Percentiles rank a stretch among this genome's conserved stretches.
Conservation (phyloP, 2,113 vertebrate genomes). For the Oplegnathus fasciatus region DNA sequence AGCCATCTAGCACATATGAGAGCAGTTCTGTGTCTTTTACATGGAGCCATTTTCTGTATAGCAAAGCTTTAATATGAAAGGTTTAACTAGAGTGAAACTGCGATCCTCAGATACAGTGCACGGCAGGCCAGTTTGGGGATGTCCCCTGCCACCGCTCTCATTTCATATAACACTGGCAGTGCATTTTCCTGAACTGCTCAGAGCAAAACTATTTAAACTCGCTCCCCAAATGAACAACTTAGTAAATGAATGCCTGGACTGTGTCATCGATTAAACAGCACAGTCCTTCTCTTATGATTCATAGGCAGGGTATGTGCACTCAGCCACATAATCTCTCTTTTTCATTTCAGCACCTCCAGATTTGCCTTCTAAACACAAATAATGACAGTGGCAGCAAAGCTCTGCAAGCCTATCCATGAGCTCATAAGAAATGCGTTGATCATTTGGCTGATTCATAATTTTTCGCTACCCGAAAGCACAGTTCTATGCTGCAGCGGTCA, state of each 20-base stretch:
- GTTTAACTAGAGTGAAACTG: slow-evolving; percentile 39
- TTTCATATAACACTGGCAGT: slow-evolving; percentile 53
- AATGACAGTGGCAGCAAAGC: slow-evolving; percentile 74
- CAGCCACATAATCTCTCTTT: slow-evolving; percentile 79
- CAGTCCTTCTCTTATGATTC: slow-evolving; percentile 70
- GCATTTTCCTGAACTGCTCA: slow-evolving; percentile 64
- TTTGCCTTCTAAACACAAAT: slow-evolving; percentile 80
- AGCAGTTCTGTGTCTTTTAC: slow-evolving; percentile 11
- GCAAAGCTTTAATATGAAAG: slow-evolving; percentile 38
- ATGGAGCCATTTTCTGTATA: slow-evolving; percentile 19
- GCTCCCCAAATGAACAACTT: slow-evolving; percentile 67
- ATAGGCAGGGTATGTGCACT: slow-evolving; percentile 66
- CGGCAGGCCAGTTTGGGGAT: slow-evolving; percentile 12
- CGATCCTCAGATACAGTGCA: background rate
- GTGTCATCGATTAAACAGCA: slow-evolving; percentile 78
- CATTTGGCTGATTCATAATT: slow-evolving; percentile 74
- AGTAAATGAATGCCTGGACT: slow-evolving; percentile 69
- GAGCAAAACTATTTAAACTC: slow-evolving; percentile 72
- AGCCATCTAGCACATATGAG: background rate
- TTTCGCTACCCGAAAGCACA: slow-evolving; percentile 44
- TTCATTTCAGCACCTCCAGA: slow-evolving; percentile 79
- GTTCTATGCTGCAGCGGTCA: slow-evolving; percentile 34
- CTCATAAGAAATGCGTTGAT: slow-evolving; percentile 62
- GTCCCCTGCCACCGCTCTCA: slow-evolving; percentile 59
- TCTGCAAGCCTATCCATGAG: slow-evolving; percentile 47